Conservation (phyloP, 1,140 invertebrate genomes). For the Atta cephalotes region DNA sequence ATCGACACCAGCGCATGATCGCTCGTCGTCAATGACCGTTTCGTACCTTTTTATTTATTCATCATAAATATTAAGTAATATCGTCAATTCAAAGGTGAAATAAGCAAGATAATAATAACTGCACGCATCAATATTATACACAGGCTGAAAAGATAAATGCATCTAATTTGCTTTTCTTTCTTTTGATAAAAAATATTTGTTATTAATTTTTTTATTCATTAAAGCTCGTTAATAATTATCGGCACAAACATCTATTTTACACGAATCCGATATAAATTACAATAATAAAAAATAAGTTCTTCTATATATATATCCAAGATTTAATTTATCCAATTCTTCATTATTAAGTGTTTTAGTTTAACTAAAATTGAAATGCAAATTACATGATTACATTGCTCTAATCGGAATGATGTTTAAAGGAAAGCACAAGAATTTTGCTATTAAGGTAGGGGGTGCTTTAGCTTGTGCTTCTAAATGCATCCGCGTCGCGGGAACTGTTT, state of each 20-base stretch:
- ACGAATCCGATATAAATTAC: neutral
- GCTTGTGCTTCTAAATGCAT: neutral
- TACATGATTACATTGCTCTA: neutral
- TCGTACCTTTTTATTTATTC: constrained; percentile 4
- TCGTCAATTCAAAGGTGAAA: neutral
- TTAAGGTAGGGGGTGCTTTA: neutral
- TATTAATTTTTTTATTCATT: neutral
- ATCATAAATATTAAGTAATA: neutral
- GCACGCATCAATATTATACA: constrained; percentile 25
- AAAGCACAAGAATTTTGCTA: neutral
- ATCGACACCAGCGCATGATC: constrained; percentile 51
- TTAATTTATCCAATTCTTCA: neutral
- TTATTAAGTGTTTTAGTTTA: neutral
- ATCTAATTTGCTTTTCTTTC: neutral
- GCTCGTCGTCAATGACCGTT: constrained; percentile 50
- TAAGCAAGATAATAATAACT: constrained; percentile 16
- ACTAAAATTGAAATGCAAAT: constrained; percentile 3
- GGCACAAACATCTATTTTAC: neutral
- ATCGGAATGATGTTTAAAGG: neutral
- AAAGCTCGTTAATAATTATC: neutral
- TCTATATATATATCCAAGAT: neutral
- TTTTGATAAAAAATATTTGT: neutral
- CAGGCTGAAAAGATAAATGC: neutral
- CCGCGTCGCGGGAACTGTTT: neutral
- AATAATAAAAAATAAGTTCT: neutral